Evolutionary conservation across 2,113 vertebrate species (phyloP), one percentile per base, ranked within the genome.

Genomic region (Hyperopisus bebe): DNA sequence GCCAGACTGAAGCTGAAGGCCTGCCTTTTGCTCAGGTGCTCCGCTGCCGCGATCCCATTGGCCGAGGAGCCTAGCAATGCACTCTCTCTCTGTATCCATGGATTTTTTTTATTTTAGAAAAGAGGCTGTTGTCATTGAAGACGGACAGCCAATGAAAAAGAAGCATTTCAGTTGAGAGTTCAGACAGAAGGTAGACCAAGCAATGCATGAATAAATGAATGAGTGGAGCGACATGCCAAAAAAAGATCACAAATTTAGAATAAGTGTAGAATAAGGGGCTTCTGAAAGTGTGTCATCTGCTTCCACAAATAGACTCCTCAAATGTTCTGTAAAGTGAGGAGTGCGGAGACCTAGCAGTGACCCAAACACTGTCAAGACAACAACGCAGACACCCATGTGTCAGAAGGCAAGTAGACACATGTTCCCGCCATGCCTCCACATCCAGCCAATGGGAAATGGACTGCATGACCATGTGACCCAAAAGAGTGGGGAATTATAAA

Each of bases 11-110:
- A 80, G 74, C 74, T 13, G 70, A 80, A 80, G 15, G 35, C 70
- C 70, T 35, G 31, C 27, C 27, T 39, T 77, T 31, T 17, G 93
- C 92, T 92, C 58, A 90, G 89, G 91, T 95, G 92, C 93, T 93
- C 94, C 93, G 92, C 93, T 93, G 92, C 93, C 92, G 80, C 88
- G n/a, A 90, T 94, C 93, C 90, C 51, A 96, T 96, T 96, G 96
- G 96, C 93, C 88, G 90, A 91, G 91, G 82, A 0, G 62, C 93
- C 74, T 39, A 19, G 74, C 31, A 17, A 35, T 42, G 15, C 74
- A 55, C 53, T 2, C 93, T 93, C 94, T 94, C 91, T 93, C 95
- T 96, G 96, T 96, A 96, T 95, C 96, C 95, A 96, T 96, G 96
- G 95, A 95, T 35, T 80, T 80, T 80, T 39, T 80, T 42, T 80